Percentiles rank a stretch among this genome's conserved stretches.
These are phyloP conservation scores for Polydesmus complanatus DNA, from an alignment of 2,888 invertebrate genomes.

Conservation along the genomic window DNA sequence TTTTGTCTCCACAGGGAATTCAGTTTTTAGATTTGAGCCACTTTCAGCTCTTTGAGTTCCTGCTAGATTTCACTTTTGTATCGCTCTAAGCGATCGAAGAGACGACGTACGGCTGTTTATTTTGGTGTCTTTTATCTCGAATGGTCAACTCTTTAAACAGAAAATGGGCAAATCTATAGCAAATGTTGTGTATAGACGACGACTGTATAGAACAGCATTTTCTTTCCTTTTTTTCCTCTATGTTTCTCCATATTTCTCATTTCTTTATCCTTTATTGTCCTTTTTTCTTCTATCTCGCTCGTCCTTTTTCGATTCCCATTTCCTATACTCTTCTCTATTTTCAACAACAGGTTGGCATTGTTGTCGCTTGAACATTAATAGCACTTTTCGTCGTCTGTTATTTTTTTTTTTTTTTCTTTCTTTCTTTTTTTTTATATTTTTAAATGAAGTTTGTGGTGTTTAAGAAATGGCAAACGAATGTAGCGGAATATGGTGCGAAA, in stretches of 20 bases:
- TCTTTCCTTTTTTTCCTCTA: neutral
- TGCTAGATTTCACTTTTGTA: neutral
- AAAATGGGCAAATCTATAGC: neutral
- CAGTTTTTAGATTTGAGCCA: neutral
- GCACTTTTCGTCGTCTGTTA: neutral
- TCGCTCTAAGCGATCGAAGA: neutral
- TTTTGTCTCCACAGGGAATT: neutral
- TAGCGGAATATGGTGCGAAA: neutral
- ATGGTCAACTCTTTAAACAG: neutral
- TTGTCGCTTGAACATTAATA: neutral
- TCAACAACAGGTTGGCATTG: neutral
- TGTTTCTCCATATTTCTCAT: neutral
- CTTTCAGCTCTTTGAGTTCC: neutral
- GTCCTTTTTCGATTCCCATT: neutral
- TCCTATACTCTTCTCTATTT: neutral
- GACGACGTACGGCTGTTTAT: neutral
- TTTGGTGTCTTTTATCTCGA: neutral
- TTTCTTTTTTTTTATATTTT: neutral
- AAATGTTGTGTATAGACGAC: neutral
- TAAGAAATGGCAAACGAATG: neutral
- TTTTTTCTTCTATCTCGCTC: neutral
- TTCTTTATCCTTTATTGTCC: neutral
- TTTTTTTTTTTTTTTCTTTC: no score
- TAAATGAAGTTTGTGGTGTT: neutral
- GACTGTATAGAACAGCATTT: neutral